Evolutionary conservation across 2,888 invertebrate genomes (phyloP).

Genomic region (Hedya salicella): DNA sequence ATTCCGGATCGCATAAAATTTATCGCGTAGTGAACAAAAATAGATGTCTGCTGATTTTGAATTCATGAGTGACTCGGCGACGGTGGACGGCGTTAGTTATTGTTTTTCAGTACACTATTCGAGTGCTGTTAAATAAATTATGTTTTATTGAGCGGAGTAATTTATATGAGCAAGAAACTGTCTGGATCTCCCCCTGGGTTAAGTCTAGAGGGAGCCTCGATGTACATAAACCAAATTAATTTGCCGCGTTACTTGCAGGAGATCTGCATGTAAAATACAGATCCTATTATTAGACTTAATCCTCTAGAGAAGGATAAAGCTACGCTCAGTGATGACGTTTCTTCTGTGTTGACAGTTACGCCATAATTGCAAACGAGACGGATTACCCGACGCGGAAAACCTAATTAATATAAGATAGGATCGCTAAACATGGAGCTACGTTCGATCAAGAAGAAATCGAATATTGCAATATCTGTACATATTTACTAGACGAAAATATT

Average conservation of each 20-base stretch:
- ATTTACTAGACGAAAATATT: no score
- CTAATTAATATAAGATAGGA: conserved; percentile 20
- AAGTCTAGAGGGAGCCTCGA: conserved; percentile 14
- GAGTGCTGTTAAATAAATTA: conserved; percentile 33
- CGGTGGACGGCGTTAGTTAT: conserved; percentile 23
- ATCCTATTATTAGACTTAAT: conserved; percentile 16
- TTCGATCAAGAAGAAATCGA: background rate
- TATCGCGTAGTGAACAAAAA: conserved; percentile 57
- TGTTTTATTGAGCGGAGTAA: conserved; percentile 29
- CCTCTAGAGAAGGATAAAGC: background rate
- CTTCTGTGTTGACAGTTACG: conserved; percentile 19
- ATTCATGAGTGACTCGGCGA: conserved; percentile 46
- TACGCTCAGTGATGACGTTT: conserved; percentile 8
- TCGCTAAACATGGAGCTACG: conserved; percentile 12
- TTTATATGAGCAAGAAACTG: conserved; percentile 16
- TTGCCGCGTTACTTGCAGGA: conserved; percentile 5
- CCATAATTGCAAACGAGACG: conserved; percentile 20
- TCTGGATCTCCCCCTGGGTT: conserved; percentile 13
- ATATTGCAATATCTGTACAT: no score
- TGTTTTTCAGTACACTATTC: conserved; percentile 33
- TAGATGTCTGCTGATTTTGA: conserved; percentile 50
- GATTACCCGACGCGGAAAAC: conserved; percentile 21
- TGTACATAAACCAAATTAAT: conserved; percentile 18
- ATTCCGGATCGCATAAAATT: conserved; percentile 57
- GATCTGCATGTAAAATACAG: conserved; percentile 4